A percentile compares a stretch with the other conserved stretches of the same genome.
phyloP scores from a whole-genome alignment of 2,888 invertebrate genomes.

The Drosophila phalerata region DNA sequence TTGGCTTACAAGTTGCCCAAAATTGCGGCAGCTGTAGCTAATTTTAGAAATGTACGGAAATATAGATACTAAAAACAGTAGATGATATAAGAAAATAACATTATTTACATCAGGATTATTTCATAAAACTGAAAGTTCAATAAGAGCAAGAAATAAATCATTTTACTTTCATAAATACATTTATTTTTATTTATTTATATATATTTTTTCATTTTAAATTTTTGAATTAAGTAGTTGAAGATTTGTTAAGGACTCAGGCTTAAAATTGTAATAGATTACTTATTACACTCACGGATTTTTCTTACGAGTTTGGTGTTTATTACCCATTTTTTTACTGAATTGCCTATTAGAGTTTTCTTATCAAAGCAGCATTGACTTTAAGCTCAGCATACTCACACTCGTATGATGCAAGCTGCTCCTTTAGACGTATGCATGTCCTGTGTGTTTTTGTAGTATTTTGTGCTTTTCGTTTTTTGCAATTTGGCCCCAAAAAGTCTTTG shows the following conservation, averaged over 20 bases:
- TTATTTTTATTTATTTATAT: too few relatives aligned
- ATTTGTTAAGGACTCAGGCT: too few relatives aligned
- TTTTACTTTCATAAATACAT: too few relatives aligned
- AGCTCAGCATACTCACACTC: slow-evolving; percentile 17
- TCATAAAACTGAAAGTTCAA: too few relatives aligned
- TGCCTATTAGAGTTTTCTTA: slow-evolving; percentile 24
- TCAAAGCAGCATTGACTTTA: slow-evolving; percentile 43
- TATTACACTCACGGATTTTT: too few relatives aligned
- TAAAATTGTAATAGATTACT: too few relatives aligned
- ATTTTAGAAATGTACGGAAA: slow-evolving; percentile 4
- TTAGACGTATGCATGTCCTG: slow-evolving; percentile 48
- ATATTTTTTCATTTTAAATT: too few relatives aligned
- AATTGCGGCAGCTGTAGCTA: slow-evolving; percentile 28
- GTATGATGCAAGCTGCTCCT: slow-evolving; percentile 15
- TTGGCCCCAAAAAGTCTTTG: slow-evolving; percentile 57
- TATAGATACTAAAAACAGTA: not conserved
- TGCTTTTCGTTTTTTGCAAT: slow-evolving; percentile 48
- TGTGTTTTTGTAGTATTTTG: slow-evolving; percentile 20
- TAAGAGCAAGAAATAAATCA: too few relatives aligned
- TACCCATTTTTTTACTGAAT: not conserved
- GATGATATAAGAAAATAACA: not conserved
- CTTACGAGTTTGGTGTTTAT: not conserved
- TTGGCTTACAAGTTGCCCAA: slow-evolving; percentile 45
- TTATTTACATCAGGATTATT: not conserved
- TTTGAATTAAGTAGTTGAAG: too few relatives aligned